Conservation (phyloP, 2,797 vertebrate species). For the Uromys caudimaculatus region DNA sequence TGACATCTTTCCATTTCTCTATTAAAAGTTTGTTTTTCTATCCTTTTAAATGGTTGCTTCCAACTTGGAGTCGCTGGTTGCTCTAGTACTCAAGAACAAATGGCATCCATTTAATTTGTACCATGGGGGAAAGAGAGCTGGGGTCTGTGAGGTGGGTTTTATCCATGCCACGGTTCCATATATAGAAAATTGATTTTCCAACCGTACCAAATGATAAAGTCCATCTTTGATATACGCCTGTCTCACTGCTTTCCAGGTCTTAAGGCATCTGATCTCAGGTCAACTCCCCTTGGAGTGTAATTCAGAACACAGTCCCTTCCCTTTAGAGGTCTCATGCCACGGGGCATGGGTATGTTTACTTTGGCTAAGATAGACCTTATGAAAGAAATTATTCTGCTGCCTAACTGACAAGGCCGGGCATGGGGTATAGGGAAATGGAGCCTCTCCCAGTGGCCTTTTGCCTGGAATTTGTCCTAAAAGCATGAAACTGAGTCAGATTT, state of each 20-base stretch:
- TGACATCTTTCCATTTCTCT: conserved; percentile 78
- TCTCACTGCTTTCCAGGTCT: conserved; percentile 82
- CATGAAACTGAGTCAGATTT: conserved; percentile 85
- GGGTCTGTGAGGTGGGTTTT: conserved; percentile 54
- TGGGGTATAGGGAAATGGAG: conserved; percentile 87
- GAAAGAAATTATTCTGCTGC: conserved; percentile 90
- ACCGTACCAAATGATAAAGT: conserved; percentile 72
- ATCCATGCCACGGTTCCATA: conserved; percentile 39
- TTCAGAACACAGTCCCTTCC: conserved; percentile 85
- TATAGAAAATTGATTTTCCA: conserved; percentile 83
- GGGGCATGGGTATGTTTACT: conserved; percentile 87
- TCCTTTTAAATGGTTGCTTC: conserved; percentile 68
- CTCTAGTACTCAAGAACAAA: conserved; percentile 64
- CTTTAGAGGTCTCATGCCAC: conserved; percentile 85
- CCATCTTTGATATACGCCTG: conserved; percentile 79
- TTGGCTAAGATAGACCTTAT: conserved; percentile 85
- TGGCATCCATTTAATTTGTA: conserved; percentile 59
- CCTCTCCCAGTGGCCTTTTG: conserved; percentile 88
- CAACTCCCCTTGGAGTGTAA: conserved; percentile 81
- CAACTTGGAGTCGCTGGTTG: conserved; percentile 63
- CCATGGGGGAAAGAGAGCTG: not conserved
- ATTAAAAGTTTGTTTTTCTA: conserved; percentile 81
- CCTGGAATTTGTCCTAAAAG: conserved; percentile 88
- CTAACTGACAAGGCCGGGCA: conserved; percentile 89
- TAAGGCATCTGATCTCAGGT: conserved; percentile 82